Base-by-base conservation (phyloP, 2,888 invertebrate genomes). In the Amphipyra berbera region DNA sequence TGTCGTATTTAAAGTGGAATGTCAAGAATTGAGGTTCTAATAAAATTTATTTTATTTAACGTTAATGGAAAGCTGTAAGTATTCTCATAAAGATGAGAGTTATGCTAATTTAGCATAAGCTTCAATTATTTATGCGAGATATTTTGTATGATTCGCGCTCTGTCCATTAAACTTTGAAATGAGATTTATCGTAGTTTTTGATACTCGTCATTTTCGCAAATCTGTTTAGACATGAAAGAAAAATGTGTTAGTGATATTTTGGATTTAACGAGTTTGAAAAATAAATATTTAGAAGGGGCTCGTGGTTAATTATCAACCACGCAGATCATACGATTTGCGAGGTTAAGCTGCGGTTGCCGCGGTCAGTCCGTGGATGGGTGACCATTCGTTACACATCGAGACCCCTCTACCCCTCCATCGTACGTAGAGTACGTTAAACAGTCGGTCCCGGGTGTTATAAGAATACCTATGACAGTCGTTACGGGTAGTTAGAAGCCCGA, bases 31-130 rank as follows among this genome's bases (percentile, higher is more conserved):
- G 64, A 76, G 76, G 61, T 66, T 65, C 68, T 68, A 67, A 77
- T 81, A 73, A 78, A 82, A 78, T 64, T 70, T 71, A 74, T 84
- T 79, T 73, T 79, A 79, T 82, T 75, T 76, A 76, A 67, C 72
- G 54, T 62, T 67, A 73, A 76, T 63, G 62, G 60, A 68, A 35
- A 62, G 60, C 60, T 21, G 9, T 61, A 63, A 55, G 52, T 61
- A 27, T 57, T 56, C 47, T 63, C 38, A 49, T 46, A 62, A 76
- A 65, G 58, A 63, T 49, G 55, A 63, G 59, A 63, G 47, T 55
- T 69, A 76, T 74, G 79, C 47, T 74, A 72, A 74, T 74, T 59
- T 59, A 44, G 53, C 15, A 61, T 46, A 56, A 67, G 47, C 60
- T 67, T 60, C 66, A 64, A 74, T 72, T 54, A 72, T 72, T 69